These are phyloP conservation scores for Zhuqinia jingwanae DNA, from an alignment of 2,888 invertebrate genomes.

Conservation along the genomic window DNA sequence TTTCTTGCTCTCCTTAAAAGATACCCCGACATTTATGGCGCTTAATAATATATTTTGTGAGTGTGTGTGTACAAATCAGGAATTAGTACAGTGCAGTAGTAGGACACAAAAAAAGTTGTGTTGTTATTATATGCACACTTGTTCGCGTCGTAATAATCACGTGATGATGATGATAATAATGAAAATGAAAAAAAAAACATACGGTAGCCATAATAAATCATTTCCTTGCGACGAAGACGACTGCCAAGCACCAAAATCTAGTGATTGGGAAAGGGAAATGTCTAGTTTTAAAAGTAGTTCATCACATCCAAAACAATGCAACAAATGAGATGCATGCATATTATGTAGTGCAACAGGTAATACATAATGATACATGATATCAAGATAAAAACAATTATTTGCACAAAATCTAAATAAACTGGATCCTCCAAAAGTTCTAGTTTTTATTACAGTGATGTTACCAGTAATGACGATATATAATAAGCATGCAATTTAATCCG, in stretches of 20 bases:
- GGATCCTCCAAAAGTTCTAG: slow-evolving; percentile 17
- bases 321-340: slow-evolving; percentile 42
- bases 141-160: background rate
- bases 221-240: background rate
- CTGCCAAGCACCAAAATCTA: too few species aligned
- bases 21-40: slow-evolving; percentile 33
- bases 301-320: slow-evolving; percentile 7
- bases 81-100: slow-evolving; percentile 1
- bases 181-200: too few species aligned
- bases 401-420: slow-evolving; percentile 39
- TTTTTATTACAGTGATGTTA: background rate
- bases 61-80: slow-evolving; percentile 5
- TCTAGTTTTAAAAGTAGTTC: slow-evolving; percentile 43
- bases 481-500: too few species aligned
- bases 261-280: too few species aligned
- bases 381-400: slow-evolving; percentile 50
- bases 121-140: background rate
- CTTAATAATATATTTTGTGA: slow-evolving; percentile 36
- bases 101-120: too few species aligned
- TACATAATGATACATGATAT: slow-evolving; percentile 45
- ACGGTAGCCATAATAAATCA: slow-evolving; percentile 21
- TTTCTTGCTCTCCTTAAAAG: slow-evolving; percentile 44
- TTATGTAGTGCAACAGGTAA: slow-evolving; percentile 23
- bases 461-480: background rate
- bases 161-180: slow-evolving; percentile 6